Base-by-base conservation (phyloP, 2,113 vertebrate species). In the Hylia prasina region DNA sequence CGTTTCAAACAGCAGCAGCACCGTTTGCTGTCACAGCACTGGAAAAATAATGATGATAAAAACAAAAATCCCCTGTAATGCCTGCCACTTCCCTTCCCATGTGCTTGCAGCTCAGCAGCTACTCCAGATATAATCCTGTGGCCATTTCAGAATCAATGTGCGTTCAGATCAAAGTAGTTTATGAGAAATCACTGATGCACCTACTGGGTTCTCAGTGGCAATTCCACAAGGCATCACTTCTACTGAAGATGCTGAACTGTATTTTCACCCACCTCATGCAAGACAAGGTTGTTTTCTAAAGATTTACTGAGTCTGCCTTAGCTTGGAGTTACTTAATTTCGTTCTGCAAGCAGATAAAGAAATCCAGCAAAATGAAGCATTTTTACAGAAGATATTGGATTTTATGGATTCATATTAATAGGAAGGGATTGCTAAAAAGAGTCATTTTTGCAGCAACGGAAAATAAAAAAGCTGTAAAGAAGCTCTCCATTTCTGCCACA, bases 101-200 rank as follows among this genome's bases (percentile, higher is more conserved):
- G 63, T 35, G 60, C 50, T 10, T 63, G 87, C 61, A 86, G 92
- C 89, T 70, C 82, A 31, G 15, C 48, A 54, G 64, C 48, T 77
- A 14, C 89, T 82, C 89, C 10, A 64, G 37, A 50, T 15, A 44
- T 1, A 50, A 82, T 92, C 93, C 94, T 70, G 77, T 82, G 90
- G 90, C 91, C 91, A 87, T 69, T 90, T 42, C 86, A 82, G 56
- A 82, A 97, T 90, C 96, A 89, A 93, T 95, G 82, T 65, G 69
- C 82, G 82, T 58, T 45, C 84, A 93, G 82, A 95, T 94, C 92
- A 96, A 93, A 96, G 89, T 0, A 12, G 57, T 40, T 82, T 15
- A 50, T 42, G 60, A 69, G 87, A 50, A 92, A 93, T 44, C 61
- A 45, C 80, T 37, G 76, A 30, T 28, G 70, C 54, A 87, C 54